phyloP scores from a whole-genome alignment of 1,140 invertebrate genomes.

The Drosophila eugracilis region DNA sequence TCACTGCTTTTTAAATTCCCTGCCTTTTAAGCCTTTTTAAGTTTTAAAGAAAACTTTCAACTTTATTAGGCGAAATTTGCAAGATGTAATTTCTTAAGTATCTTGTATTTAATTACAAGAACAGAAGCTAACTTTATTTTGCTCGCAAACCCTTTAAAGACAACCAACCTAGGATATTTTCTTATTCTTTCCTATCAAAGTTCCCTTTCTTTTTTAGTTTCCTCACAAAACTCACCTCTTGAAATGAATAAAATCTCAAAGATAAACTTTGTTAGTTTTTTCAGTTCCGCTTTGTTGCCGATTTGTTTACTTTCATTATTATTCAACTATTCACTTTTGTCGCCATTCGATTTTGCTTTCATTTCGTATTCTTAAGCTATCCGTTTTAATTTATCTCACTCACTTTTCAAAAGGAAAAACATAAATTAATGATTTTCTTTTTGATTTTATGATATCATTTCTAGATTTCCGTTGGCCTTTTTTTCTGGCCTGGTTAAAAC shows the following conservation, averaged over 20 bases:
- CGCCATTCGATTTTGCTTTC: slow-evolving; percentile 27
- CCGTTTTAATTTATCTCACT: slow-evolving; percentile 29
- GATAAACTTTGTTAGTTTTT: slow-evolving; percentile 30
- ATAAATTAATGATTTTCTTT: slow-evolving; percentile 40
- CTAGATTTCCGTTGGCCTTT: slow-evolving; percentile 27
- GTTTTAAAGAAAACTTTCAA: no score
- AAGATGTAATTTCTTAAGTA: no score
- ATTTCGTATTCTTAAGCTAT: slow-evolving; percentile 22
- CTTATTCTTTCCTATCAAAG: no score
- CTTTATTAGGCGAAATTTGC: no score
- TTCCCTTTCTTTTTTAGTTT: no score
- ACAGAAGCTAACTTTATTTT: no score
- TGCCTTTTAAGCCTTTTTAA: no score
- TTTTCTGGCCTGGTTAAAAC: slow-evolving; percentile 46
- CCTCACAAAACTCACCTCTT: slow-evolving; percentile 17
- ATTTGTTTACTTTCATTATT: slow-evolving; percentile 38
- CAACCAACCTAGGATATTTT: no score
- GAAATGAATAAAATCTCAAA: slow-evolving; percentile 10
- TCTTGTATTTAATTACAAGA: no score
- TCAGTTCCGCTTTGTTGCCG: slow-evolving; percentile 26
- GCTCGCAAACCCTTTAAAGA: no score
- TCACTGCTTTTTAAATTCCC: no score
- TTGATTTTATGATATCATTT: slow-evolving; percentile 62
- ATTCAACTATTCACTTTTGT: slow-evolving; percentile 54
- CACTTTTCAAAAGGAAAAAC: slow-evolving; percentile 27